Percentiles rank a stretch among this genome's conserved stretches.
Evolutionary conservation across 2,797 vertebrate genomes (phyloP).

Genomic region (Typhlichthys subterraneus): DNA sequence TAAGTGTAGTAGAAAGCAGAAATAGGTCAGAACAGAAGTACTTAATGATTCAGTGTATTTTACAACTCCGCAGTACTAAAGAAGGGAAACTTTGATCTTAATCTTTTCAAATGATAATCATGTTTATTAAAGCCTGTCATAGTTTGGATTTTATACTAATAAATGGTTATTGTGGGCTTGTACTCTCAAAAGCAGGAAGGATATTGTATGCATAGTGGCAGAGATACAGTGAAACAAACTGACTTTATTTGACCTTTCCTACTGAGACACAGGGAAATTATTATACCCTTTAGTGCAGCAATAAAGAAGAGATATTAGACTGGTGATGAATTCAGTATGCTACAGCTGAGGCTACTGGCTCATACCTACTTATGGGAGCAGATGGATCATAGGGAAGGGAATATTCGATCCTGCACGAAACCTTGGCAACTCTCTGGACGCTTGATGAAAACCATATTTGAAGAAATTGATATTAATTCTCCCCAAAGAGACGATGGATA

Average conservation of each 20-base stretch:
- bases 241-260: conserved; percentile 70
- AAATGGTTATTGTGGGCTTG: conserved; percentile 38
- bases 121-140: conserved; percentile 35
- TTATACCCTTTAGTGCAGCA: conserved; percentile 70
- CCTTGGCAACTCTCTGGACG: conserved; percentile 47
- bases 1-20: conserved; percentile 53
- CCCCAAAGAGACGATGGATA: conserved; percentile 48
- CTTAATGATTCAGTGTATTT: conserved; percentile 47
- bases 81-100: conserved; percentile 24
- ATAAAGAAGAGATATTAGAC: conserved; percentile 72
- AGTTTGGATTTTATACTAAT: conserved; percentile 33
- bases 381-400: conserved; percentile 46
- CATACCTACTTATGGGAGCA: conserved; percentile 43
- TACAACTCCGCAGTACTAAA: conserved; percentile 14
- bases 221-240: conserved; percentile 63
- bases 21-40: conserved; percentile 39
- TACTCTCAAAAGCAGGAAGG: conserved; percentile 27
- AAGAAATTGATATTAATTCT: conserved; percentile 60
- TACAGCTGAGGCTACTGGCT: conserved; percentile 68
- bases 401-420: conserved; percentile 67
- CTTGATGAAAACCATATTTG: conserved; percentile 63
- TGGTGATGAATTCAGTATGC: conserved; percentile 72
- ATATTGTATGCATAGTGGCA: conserved; percentile 31
- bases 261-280: conserved; percentile 67
- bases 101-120: conserved; percentile 24